Evolutionary conservation across 1,140 invertebrate genomes (phyloP).

Genomic region (Penaeus japonicus): DNA sequence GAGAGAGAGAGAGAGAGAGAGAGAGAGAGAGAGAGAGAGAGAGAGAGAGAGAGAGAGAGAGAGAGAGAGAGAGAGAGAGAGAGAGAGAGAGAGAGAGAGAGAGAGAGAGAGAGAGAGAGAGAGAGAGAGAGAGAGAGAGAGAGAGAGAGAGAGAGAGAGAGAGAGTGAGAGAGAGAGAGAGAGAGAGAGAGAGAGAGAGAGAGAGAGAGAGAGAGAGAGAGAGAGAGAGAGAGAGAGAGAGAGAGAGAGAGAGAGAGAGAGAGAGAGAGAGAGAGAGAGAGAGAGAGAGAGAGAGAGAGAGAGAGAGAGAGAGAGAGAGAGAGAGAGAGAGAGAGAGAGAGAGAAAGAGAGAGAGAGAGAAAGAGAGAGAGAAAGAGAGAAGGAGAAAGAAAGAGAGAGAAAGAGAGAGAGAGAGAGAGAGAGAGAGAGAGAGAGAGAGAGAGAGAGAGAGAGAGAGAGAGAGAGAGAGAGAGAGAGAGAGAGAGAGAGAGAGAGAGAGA

Average conservation of each 20-base stretch:
- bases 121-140: neutral
- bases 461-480: neutral
- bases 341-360: neutral
- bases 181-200: too few species aligned
- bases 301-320: slow-evolving; percentile 1
- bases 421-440: neutral
- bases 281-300: too few species aligned
- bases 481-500: neutral
- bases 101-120: neutral
- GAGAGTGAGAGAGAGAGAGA: too few species aligned
- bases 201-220: neutral
- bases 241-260: neutral
- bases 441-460: neutral
- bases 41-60: too few species aligned
- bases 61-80: too few species aligned
- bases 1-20: too few species aligned
- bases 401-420: neutral
- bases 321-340: neutral
- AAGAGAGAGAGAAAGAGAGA: neutral
- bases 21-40: too few species aligned
- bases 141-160: too few species aligned
- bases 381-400: neutral
- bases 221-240: slow-evolving; percentile 3
- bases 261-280: too few species aligned
- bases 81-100: neutral